Evolutionary conservation across 2,888 invertebrate genomes (phyloP), one percentile per base, ranked within the genome.

Genomic region (Chesias legatella): DNA sequence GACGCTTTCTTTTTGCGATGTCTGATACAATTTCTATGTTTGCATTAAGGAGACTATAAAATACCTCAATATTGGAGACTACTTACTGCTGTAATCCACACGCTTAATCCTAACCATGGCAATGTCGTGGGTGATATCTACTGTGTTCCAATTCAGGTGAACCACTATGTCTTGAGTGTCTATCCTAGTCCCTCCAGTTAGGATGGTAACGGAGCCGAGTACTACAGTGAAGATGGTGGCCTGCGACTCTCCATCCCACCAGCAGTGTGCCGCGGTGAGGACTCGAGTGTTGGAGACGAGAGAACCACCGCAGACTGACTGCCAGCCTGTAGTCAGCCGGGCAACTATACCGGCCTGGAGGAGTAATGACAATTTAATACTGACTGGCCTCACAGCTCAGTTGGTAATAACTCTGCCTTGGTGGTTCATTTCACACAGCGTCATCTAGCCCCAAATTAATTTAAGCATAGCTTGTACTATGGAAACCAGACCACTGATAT

Each of bases 231-330:
- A 82, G 30, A 51, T 50, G 0, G 30, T 58, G 0, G 81, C 81
- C 39, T 73, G 79, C 38, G 48, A 72, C 34, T 64, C 46, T 0
- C 85, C 86, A 4, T 85, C 86, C 63, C 67, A 79, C 85, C 84
- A 86, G 58, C 85, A 85, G 35, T 86, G 85, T 0, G 83, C 85
- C 0, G 85, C 86, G 0, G 84, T 82, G 0, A 86, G 54, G 6
- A 84, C 68, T 5, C 77, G 55, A 0, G 65, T 80, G 24, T 57
- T 55, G 3, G 84, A 82, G 13, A 85, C 45, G 1, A 86, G 60
- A 1, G 81, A 67, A 0, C 85, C 85, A 0, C 85, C 84, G 13
- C 86, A 86, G 6, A 85, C 51, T 3, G 86, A 85, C 0, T 72
- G 67, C 61, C 59, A 66, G 0, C 80, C 76, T 0, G 68, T 65